Conservation (phyloP, 2,113 vertebrate species). For the Entomyzon cyanotis region DNA sequence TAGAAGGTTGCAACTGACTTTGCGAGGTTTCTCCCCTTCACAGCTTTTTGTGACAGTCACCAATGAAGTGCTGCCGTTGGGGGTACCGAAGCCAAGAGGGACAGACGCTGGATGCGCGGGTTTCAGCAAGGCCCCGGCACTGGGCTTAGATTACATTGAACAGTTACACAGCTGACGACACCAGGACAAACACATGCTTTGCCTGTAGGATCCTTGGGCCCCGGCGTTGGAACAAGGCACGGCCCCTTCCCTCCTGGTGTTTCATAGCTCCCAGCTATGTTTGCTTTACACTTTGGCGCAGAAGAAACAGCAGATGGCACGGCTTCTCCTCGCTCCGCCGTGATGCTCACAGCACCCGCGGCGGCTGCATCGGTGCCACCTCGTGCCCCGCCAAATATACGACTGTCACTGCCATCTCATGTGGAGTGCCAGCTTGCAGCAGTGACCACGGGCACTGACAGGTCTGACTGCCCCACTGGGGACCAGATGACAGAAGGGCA, state of each 20-base stretch:
- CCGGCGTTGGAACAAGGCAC: neutral
- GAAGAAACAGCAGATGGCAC: constrained; percentile 52
- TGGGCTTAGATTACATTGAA: neutral
- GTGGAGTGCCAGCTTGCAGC: neutral
- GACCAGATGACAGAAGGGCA: rapidly evolving
- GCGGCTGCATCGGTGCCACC: neutral
- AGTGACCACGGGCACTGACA: neutral
- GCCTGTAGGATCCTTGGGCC: neutral
- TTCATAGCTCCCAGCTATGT: constrained; percentile 60
- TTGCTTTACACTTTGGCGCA: constrained; percentile 43
- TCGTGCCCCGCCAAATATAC: neutral
- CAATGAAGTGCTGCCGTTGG: neutral
- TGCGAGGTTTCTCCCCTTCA: constrained; percentile 32
- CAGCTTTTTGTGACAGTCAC: constrained; percentile 58
- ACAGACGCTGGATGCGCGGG: constrained; percentile 24
- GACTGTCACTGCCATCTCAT: rapidly evolving
- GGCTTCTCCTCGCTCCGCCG: neutral
- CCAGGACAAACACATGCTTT: constrained; percentile 40
- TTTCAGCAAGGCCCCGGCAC: neutral
- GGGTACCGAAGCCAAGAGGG: neutral
- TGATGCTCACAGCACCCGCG: neutral
- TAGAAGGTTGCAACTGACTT: constrained; percentile 7
- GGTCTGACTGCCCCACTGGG: neutral
- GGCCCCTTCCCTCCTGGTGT: constrained; percentile 51
- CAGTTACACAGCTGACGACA: neutral